These are phyloP conservation scores for Drosophila lowei DNA, from an alignment of 1,140 invertebrate species.

Conservation along the genomic window DNA sequence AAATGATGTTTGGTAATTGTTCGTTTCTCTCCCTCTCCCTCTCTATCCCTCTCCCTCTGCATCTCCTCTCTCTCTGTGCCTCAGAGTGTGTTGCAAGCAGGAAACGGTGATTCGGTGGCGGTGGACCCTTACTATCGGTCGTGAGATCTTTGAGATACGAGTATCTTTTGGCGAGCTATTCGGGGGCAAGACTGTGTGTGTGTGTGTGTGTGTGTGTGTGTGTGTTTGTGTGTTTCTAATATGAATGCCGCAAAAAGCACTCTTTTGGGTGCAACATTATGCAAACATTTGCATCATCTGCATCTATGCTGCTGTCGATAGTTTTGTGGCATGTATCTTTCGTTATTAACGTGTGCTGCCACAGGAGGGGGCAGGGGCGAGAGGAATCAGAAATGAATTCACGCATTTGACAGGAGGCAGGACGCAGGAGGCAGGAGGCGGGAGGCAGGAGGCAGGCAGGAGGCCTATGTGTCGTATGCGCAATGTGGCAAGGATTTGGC, in stretches of 20 bases:
- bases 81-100: conserved; percentile 46
- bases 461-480: conserved; percentile 67
- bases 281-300: conserved; percentile 44
- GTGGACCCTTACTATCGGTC: conserved; percentile 67
- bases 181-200: too few relatives aligned
- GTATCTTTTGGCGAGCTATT: conserved; percentile 23
- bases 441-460: conserved; percentile 17
- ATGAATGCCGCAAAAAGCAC: conserved; percentile 30
- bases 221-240: conserved; percentile 36
- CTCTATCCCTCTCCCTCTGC: background rate
- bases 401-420: conserved; percentile 61
- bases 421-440: background rate
- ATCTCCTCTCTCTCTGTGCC: conserved; percentile 34
- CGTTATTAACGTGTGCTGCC: conserved; percentile 31
- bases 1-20: conserved; percentile 83
- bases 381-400: conserved; percentile 54
- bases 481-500: conserved; percentile 34
- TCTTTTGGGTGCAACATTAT: conserved; percentile 33
- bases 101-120: conserved; percentile 53
- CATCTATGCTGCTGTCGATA: background rate
- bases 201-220: background rate
- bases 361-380: background rate
- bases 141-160: conserved; percentile 53
- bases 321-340: conserved; percentile 26
- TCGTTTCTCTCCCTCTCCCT: conserved; percentile 27